Conservation (phyloP, 2,888 invertebrate genomes). For the Apamea sordens region DNA sequence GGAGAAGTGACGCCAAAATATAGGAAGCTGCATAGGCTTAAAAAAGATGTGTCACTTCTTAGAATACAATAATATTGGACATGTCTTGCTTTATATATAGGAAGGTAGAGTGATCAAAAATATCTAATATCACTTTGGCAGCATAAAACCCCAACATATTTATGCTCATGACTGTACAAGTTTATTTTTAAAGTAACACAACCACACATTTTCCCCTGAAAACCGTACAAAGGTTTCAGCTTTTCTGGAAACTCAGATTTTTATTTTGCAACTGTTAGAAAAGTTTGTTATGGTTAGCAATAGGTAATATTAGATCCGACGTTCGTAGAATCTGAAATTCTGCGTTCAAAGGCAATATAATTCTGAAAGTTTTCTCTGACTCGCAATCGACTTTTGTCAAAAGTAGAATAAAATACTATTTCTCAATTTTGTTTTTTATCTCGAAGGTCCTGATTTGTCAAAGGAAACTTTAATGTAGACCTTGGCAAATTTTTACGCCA, state of each 20-base stretch:
- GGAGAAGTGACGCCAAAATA: background rate
- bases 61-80: background rate
- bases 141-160: background rate
- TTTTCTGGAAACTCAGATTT: slow-evolving; percentile 6
- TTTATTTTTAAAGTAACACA: background rate
- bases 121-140: background rate
- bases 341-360: slow-evolving; percentile 13
- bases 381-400: background rate
- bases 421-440: background rate
- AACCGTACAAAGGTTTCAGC: slow-evolving; percentile 3
- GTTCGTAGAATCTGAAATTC: slow-evolving; percentile 10
- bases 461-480: background rate
- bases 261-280: slow-evolving; percentile 7
- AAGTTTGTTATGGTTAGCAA: slow-evolving; percentile 1
- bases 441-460: background rate
- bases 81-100: background rate
- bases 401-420: background rate
- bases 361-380: background rate
- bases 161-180: background rate
- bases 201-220: background rate
- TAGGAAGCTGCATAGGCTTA: background rate
- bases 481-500: background rate
- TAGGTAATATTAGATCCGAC: slow-evolving; percentile 5
- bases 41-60: background rate
- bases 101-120: background rate